Conservation (phyloP, 2,797 vertebrate genomes). For the Gymnodraco acuticeps region DNA sequence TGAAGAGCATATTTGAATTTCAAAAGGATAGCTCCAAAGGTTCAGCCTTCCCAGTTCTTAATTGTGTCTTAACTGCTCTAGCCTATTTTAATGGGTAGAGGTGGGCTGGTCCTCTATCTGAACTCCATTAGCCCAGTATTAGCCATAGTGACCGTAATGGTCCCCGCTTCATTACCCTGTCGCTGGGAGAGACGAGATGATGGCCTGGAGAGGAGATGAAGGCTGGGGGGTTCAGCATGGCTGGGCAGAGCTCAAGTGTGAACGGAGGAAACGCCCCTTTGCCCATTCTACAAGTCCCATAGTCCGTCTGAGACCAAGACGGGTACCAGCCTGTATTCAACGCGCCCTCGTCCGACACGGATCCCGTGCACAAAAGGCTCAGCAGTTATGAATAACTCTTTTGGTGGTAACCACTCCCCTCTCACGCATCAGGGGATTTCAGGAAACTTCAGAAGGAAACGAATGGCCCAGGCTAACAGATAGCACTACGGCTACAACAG, state of each 20-base stretch:
- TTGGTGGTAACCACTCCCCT: constrained; percentile 55
- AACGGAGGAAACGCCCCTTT: constrained; percentile 81
- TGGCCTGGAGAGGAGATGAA: constrained; percentile 67
- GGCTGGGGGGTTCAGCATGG: constrained; percentile 82
- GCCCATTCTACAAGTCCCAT: constrained; percentile 76
- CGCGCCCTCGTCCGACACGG: constrained; percentile 43
- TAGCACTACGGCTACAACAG: constrained; percentile 12
- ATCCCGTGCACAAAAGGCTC: constrained; percentile 65
- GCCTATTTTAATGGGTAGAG: constrained; percentile 67
- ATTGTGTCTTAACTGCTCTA: constrained; percentile 72
- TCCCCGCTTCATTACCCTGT: constrained; percentile 82
- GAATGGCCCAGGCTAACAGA: constrained; percentile 19
- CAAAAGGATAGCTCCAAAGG: constrained; percentile 56
- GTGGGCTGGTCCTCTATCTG: constrained; percentile 73
- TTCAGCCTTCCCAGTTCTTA: constrained; percentile 70
- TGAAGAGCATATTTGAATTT: constrained; percentile 68
- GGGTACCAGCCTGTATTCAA: constrained; percentile 61
- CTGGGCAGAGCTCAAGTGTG: constrained; percentile 85
- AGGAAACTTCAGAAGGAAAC: constrained; percentile 1
- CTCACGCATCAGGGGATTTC: constrained; percentile 52
- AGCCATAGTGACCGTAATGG: constrained; percentile 81
- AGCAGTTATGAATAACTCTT: constrained; percentile 75
- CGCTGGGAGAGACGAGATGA: constrained; percentile 67
- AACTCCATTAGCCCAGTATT: constrained; percentile 80
- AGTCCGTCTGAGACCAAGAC: constrained; percentile 59